phyloP scores from a whole-genome alignment of 2,113 vertebrate species.

The Canis aureus region DNA sequence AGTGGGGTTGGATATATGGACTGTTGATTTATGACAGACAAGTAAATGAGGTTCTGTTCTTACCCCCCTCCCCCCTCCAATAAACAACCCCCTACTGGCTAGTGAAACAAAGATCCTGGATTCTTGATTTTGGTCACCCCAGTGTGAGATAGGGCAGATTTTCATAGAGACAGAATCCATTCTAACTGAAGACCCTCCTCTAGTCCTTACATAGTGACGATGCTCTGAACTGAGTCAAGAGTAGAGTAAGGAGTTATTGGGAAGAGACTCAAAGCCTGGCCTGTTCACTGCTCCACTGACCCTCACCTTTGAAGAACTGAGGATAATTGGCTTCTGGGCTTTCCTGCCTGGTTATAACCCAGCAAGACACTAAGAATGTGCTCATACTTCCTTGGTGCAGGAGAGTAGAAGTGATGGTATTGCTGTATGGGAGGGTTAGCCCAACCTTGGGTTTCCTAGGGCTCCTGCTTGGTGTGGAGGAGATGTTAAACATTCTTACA shows the following conservation, averaged over 20 bases:
- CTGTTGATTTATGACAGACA: too few species aligned
- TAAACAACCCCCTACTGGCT: neutral
- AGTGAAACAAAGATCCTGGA: neutral
- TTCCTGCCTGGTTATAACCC: neutral
- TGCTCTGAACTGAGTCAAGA: neutral
- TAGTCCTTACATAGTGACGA: neutral
- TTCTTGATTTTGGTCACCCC: neutral
- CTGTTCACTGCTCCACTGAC: neutral
- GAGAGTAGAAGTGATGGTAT: neutral
- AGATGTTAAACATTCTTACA: neutral
- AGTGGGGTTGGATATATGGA: rapidly evolving
- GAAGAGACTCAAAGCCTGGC: neutral
- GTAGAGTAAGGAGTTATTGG: neutral
- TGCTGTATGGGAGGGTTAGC: neutral
- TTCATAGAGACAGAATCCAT: neutral
- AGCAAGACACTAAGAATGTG: neutral
- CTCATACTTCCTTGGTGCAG: neutral
- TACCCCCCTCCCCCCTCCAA: too few species aligned
- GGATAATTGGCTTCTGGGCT: neutral
- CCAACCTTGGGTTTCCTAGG: neutral
- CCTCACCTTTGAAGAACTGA: neutral
- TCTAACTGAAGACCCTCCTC: neutral
- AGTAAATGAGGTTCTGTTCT: neutral
- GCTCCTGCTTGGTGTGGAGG: neutral
- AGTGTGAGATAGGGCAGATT: neutral